phyloP scores from a whole-genome alignment of 2,113 vertebrate genomes.

The Sylvilagus bachmani region DNA sequence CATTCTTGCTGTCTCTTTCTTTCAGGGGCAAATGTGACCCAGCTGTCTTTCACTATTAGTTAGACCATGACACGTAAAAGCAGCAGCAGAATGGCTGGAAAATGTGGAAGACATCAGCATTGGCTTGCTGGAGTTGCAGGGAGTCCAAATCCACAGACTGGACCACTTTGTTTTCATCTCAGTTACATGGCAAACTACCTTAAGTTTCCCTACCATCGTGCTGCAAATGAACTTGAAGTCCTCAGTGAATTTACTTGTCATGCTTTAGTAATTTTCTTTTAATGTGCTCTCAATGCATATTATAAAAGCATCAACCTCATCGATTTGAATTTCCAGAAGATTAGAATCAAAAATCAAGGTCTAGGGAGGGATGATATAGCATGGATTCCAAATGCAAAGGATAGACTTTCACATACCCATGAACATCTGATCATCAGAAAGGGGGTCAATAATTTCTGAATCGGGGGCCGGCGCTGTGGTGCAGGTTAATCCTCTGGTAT shows the following conservation, averaged over 20 bases:
- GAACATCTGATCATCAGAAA: constrained; percentile 34
- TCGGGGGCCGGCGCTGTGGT: not conserved
- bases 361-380: not conserved
- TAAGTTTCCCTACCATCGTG: not conserved
- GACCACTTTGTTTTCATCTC: constrained; percentile 36
- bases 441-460: constrained; percentile 18
- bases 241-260: not conserved
- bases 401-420: not conserved
- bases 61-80: constrained; percentile 68
- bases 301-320: constrained; percentile 4
- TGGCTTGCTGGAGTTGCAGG: not conserved
- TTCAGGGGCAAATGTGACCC: constrained; percentile 67
- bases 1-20: constrained; percentile 65
- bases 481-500: too few relatives aligned
- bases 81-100: constrained; percentile 24
- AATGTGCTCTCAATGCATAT: not conserved
- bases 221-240: constrained; percentile 49
- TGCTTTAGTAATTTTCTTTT: constrained; percentile 31
- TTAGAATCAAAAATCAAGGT: constrained; percentile 36
- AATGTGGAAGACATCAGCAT: not conserved
- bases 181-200: constrained; percentile 17
- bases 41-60: constrained; percentile 63
- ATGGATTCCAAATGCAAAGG: not conserved
- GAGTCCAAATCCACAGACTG: not conserved
- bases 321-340: constrained; percentile 38